A percentile compares a stretch with the other conserved stretches of the same genome.
phyloP scores from a whole-genome alignment of 1,140 invertebrate species.

The Penaeus vannamei region DNA sequence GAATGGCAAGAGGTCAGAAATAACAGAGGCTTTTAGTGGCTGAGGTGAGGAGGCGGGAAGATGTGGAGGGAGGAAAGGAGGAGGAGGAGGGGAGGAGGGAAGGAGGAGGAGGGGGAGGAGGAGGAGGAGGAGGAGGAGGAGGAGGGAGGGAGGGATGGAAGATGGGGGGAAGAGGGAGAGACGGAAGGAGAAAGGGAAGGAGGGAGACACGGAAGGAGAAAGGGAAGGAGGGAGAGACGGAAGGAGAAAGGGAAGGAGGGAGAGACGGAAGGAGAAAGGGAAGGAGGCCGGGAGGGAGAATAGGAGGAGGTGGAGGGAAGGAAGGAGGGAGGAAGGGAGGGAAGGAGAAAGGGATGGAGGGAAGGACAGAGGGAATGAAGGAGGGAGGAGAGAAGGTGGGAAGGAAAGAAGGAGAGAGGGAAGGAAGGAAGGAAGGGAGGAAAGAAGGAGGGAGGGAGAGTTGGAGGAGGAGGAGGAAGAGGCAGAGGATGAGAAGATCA shows the following conservation, averaged over 20 bases:
- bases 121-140: no score
- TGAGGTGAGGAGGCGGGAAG: background rate
- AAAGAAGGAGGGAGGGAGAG: background rate
- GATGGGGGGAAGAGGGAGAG: background rate
- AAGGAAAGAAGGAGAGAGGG: no score
- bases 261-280: background rate
- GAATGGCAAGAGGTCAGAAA: no score
- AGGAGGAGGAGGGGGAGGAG: background rate
- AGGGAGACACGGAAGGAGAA: background rate
- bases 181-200: no score
- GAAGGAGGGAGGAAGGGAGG: constrained; percentile 16
- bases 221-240: no score
- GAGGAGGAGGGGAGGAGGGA: background rate
- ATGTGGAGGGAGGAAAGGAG: background rate
- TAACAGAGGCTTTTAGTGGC: no score
- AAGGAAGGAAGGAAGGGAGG: background rate
- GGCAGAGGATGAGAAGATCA: background rate
- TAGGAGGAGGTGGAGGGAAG: background rate
- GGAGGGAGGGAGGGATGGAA: no score
- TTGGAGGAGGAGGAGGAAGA: background rate
- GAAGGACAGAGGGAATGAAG: background rate
- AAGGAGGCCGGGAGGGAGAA: background rate
- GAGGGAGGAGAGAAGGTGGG: background rate
- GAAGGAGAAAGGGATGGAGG: background rate
- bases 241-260: background rate